Conservation (phyloP, 2,113 vertebrate species). For the Gallinago jamesoni region DNA sequence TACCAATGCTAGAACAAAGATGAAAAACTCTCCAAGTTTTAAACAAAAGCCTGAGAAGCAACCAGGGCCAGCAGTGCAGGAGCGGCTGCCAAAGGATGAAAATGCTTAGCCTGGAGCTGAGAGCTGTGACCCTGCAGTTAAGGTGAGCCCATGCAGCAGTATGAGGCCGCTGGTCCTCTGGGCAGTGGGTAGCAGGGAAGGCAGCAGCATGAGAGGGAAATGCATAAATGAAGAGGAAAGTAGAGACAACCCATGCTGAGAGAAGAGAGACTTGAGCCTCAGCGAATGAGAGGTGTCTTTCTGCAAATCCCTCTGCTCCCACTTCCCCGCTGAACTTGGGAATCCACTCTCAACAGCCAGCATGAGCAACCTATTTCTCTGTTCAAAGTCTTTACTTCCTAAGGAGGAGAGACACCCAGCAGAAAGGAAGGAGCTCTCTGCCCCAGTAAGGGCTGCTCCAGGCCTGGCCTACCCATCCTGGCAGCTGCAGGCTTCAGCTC, state of each 20-base stretch:
- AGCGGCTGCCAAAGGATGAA: conserved; percentile 22
- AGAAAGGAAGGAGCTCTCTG: neutral
- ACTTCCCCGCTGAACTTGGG: neutral
- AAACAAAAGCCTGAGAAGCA: conserved; percentile 53
- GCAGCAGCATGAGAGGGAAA: neutral
- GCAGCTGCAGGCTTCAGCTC: neutral
- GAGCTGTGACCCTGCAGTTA: neutral
- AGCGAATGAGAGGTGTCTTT: neutral
- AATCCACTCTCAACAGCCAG: neutral
- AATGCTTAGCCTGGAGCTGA: neutral
- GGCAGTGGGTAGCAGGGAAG: neutral
- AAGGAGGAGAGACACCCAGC: neutral
- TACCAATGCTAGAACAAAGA: conserved; percentile 36
- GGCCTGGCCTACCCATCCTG: neutral
- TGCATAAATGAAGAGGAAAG: neutral
- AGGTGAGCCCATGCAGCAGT: neutral
- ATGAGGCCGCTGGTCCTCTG: rapidly evolving
- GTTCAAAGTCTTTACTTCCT: neutral
- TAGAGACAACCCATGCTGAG: neutral
- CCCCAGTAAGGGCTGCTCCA: neutral
- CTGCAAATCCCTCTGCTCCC: neutral
- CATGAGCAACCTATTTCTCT: rapidly evolving
- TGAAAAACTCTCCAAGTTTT: conserved; percentile 39
- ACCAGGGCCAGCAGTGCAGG: neutral
- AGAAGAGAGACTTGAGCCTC: neutral